Evolutionary conservation across 1,140 invertebrate species (phyloP), one percentile per base, ranked within the genome.

Genomic region (Acromyrmex heyeri): DNA sequence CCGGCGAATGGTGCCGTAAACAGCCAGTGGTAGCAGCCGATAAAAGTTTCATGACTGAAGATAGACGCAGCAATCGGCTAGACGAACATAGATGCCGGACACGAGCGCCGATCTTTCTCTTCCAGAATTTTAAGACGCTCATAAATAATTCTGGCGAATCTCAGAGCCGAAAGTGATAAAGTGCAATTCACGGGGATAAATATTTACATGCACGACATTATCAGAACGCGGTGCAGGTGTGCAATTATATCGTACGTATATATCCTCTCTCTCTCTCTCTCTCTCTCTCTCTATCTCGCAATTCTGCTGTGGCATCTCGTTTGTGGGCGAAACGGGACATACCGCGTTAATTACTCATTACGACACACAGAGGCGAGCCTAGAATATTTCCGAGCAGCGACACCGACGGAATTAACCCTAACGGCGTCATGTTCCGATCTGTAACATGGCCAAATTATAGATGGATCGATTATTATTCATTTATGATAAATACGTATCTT

Each of bases 321-420:
- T 82, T 61, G 79, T 55, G 55, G 44, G 27, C 5, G 55, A 73
- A 82, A 72, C 78, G 12, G 78, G 34, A 82, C 53, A 82, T 61
- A 55, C 67, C 69, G 55, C 24, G 48, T 59, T 83, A 83, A 83
- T 83, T 83, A 83, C 79, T 82, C 79, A 82, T 82, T 82, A 82
- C 53, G 55, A 18, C 34, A 57, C 50, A 57, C 21, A 73, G 34
- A 53, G 50, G 38, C 69, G 79, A 73, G 53, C 38, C 38, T 61
- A 48, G 69, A 75, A 83, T 73, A 75, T 83, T 75, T 75, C 79
- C 69, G 69, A 38, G 24, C 38, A 59, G 79, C 55, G 24, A 48
- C 18, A 72, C 38, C 30, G 14, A 21, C 53, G 24, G 24, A 59
- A 73, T 82, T 82, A 73, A 82, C 53, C 67, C 76, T 34, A 65